A percentile compares a stretch with the other conserved stretches of the same genome.
Conservation (phyloP, 2,888 invertebrate genomes). For the Siphonodentalium dalli region DNA sequence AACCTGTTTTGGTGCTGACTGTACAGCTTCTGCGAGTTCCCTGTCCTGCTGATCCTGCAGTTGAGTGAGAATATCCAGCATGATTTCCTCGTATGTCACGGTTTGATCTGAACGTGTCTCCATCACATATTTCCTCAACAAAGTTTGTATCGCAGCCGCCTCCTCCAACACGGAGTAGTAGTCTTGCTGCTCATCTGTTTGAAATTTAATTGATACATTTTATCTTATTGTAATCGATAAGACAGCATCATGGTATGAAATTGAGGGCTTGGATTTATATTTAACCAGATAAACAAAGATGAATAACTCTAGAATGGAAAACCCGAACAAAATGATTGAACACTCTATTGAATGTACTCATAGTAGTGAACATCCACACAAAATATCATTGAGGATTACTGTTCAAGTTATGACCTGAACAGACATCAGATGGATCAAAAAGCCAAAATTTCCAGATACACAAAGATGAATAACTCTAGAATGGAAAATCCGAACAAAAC, state of each 20-base stretch:
- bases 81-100: slow-evolving; percentile 35
- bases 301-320: background rate
- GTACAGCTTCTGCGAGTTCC: slow-evolving; percentile 43
- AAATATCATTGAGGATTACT: too few relatives aligned
- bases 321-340: background rate
- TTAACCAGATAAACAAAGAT: background rate
- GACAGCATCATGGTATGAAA: background rate
- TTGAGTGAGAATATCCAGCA: slow-evolving; percentile 38
- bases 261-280: background rate
- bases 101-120: slow-evolving; percentile 21
- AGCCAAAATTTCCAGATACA: too few relatives aligned
- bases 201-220: background rate
- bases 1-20: slow-evolving; percentile 36
- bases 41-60: slow-evolving; percentile 53
- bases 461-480: too few relatives aligned
- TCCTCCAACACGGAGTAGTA: slow-evolving; percentile 54
- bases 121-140: slow-evolving; percentile 31
- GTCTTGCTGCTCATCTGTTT: slow-evolving; percentile 50
- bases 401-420: too few relatives aligned
- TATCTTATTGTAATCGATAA: background rate
- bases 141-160: slow-evolving; percentile 52
- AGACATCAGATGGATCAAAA: too few relatives aligned
- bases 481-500: too few relatives aligned
- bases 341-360: background rate
- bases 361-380: background rate